Evolutionary conservation across 2,888 invertebrate species (phyloP), one percentile per base, ranked within the genome.

Genomic region (Cotesia congregata): DNA sequence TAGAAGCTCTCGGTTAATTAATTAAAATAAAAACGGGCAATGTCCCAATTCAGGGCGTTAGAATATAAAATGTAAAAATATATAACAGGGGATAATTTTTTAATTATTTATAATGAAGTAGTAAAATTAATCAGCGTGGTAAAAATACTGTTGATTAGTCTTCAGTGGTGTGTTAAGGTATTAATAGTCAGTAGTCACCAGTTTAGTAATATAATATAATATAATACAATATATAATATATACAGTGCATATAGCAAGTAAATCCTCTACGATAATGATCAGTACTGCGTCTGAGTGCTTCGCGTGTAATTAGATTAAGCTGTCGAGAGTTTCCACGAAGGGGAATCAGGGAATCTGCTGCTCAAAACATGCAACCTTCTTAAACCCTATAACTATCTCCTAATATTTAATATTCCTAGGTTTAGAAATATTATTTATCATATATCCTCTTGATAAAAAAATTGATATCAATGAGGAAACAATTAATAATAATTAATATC

Each of bases 261-360:
- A 62, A 65, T 3, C 65, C 30, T 70, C 69, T 12, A 76, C 17
- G 40, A 61, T 72, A 76, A 71, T 76, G 67, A 76, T 76, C 67
- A 59, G 62, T 59, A 71, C 71, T 73, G 64, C 40, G 67, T 72
- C 72, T 76, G 68, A 72, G 76, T 76, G 68, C 68, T 72, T 72
- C 68, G 62, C 67, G 62, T 50, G 50, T 72, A 76, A 76, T 72
- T 76, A 67, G 72, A 76, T 76, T 76, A 76, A 62, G 62, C 41
- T 12, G 65, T 64, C 40, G 62, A 69, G 64, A 75, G 68, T 62
- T 75, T 38, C 70, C 70, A 38, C 50, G 69, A 69, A 68, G 61
- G 69, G 74, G 74, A 62, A 59, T 71, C 41, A 3, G 30, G 17
- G 50, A 50, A 50, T 50, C 2, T 65, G 30, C 30, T 65, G 38